A percentile compares a stretch with the other conserved stretches of the same genome.
phyloP scores from a whole-genome alignment of 2,113 vertebrate species.

The Gorsachius goisagi region DNA sequence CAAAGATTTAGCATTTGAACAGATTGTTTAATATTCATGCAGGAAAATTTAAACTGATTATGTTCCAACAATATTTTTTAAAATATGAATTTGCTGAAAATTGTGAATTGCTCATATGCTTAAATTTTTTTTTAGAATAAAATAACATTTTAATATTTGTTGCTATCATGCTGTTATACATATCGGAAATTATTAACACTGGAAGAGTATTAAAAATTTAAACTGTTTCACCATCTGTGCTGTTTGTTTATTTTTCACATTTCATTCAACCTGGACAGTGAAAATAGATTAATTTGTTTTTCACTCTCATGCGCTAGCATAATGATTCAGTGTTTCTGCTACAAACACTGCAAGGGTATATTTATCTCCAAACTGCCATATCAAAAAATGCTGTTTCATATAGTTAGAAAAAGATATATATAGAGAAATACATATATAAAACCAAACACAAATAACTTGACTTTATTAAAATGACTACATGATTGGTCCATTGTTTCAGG shows the following conservation, averaged over 20 bases:
- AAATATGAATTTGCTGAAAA: neutral
- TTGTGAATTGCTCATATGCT: neutral
- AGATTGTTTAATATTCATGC: neutral
- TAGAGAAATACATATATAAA: neutral
- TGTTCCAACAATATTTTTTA: neutral
- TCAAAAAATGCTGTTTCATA: neutral
- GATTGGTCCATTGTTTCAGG: neutral
- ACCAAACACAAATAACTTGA: neutral
- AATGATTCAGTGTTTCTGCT: neutral
- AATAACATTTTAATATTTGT: neutral
- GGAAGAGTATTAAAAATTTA: constrained; percentile 36
- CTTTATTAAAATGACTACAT: neutral
- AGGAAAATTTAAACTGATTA: neutral
- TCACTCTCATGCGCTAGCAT: neutral
- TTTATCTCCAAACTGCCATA: neutral
- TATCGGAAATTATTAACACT: constrained; percentile 19
- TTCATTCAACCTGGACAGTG: constrained; percentile 20
- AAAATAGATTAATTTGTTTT: neutral
- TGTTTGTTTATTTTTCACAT: constrained; percentile 64
- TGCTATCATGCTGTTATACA: constrained; percentile 5
- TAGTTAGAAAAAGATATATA: neutral
- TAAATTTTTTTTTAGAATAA: neutral
- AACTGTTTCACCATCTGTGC: constrained; percentile 59
- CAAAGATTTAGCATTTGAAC: neutral
- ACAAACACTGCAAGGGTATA: neutral